phyloP scores from a whole-genome alignment of 2,113 vertebrate species.

The Pionites leucogaster region DNA sequence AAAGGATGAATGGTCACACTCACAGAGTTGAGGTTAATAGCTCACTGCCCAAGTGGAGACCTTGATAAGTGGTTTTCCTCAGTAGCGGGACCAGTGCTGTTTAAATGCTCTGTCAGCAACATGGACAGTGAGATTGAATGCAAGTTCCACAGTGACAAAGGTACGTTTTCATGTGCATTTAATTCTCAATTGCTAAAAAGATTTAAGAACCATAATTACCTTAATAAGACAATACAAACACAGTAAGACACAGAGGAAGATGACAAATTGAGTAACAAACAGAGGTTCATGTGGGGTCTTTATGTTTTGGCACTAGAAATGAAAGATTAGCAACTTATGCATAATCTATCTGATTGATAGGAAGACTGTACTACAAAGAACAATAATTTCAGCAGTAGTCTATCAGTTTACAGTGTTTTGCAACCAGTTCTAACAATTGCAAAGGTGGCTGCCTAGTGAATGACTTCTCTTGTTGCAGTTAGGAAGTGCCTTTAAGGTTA shows the following conservation, averaged over 20 bases:
- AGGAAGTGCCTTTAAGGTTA: not conserved
- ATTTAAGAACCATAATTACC: conserved; percentile 41
- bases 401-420: not conserved
- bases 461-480: not conserved
- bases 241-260: not conserved
- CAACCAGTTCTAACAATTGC: not conserved
- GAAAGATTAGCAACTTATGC: not conserved
- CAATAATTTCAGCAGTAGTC: not conserved
- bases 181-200: conserved; percentile 19
- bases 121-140: not conserved
- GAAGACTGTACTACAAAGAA: not conserved
- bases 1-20: not conserved
- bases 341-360: not conserved
- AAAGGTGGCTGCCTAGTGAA: rapidly evolving
- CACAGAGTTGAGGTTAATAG: not conserved
- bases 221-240: conserved; percentile 18
- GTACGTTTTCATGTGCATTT: not conserved
- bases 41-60: not conserved
- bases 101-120: not conserved
- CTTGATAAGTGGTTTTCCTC: not conserved
- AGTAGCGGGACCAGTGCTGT: not conserved
- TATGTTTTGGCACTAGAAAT: not conserved
- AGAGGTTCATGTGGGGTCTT: not conserved
- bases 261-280: conserved; percentile 23
- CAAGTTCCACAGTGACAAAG: not conserved